These are phyloP conservation scores for Drosophila insularis DNA, from an alignment of 1,140 invertebrate species.

Conservation along the genomic window DNA sequence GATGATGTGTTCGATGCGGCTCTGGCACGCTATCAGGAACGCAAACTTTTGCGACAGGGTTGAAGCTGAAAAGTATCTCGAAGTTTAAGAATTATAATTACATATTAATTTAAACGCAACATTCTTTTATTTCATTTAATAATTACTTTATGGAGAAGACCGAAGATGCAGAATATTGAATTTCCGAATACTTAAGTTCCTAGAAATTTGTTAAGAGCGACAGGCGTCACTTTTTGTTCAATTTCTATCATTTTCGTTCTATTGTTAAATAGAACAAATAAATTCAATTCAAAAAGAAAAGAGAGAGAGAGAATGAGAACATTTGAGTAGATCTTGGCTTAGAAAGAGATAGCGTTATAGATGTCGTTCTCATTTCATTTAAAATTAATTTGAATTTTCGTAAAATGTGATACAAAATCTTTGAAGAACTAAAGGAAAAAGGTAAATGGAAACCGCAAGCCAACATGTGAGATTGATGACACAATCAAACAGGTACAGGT, in stretches of 20 bases:
- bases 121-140: too few relatives aligned
- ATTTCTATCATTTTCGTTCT: too few relatives aligned
- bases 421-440: not conserved
- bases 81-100: constrained; percentile 13
- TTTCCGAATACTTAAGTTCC: too few relatives aligned
- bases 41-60: constrained; percentile 84
- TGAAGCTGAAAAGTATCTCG: constrained; percentile 44
- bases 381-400: constrained; percentile 14
- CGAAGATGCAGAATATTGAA: too few relatives aligned
- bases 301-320: too few relatives aligned
- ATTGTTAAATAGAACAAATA: too few relatives aligned
- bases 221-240: too few relatives aligned
- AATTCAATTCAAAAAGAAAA: too few relatives aligned
- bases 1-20: constrained; percentile 91
- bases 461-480: constrained; percentile 71
- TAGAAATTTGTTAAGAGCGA: too few relatives aligned
- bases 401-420: constrained; percentile 7
- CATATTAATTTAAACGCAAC: not conserved
- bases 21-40: constrained; percentile 89
- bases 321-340: not conserved
- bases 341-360: not conserved
- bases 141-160: too few relatives aligned
- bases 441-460: constrained; percentile 26
- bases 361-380: not conserved
- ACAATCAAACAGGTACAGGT: constrained; percentile 65